Base-by-base conservation (phyloP, 2,888 invertebrate species). In the Thymelicus sylvestris region DNA sequence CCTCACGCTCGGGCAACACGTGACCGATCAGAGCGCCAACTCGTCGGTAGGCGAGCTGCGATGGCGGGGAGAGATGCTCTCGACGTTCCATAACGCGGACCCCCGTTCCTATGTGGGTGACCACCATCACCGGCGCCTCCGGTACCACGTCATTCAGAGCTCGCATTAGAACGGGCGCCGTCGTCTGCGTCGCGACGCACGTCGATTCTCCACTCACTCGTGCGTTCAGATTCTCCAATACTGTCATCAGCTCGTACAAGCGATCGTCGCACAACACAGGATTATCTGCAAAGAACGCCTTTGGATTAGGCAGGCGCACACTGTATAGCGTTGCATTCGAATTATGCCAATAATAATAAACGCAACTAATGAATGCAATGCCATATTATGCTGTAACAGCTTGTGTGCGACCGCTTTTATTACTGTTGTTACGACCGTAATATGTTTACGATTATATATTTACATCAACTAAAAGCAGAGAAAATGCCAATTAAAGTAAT, bases 201-300 rank as follows among this genome's bases (percentile, higher is more conserved):
- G 94, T 95, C 0, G 96, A 95, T 12, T 95, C 94, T 10, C 97
- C 97, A 74, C 95, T 95, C 65, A 97, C 94, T 73, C 96, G 95
- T 2, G 97, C 96, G 81, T 97, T 96, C 82, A 96, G 94, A 47
- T 95, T 95, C 82, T 96, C 96, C 90, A 97, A 94, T 70, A 95
- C 94, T 0, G 95, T 95, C 76, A 95, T 95, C 76, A 97, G 92
- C 86, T 97, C 96, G 75, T 95, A 96, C 71, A 97, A 88, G 10
- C 95, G 95, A 69, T 96, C 96, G 83, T 97, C 96, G 85, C 97
- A 97, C 76, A 97, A 89, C 72, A 97, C 96, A 65, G 97, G 97
- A 89, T 97, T 97, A 84, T 97, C 97, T 97, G 94, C 0, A 94
- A 95, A 50, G 52, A 59, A 72, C 59, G 71, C 15, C 52, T 13